Conservation (phyloP, 2,888 invertebrate genomes). For the Shargacucullia verbasci region DNA sequence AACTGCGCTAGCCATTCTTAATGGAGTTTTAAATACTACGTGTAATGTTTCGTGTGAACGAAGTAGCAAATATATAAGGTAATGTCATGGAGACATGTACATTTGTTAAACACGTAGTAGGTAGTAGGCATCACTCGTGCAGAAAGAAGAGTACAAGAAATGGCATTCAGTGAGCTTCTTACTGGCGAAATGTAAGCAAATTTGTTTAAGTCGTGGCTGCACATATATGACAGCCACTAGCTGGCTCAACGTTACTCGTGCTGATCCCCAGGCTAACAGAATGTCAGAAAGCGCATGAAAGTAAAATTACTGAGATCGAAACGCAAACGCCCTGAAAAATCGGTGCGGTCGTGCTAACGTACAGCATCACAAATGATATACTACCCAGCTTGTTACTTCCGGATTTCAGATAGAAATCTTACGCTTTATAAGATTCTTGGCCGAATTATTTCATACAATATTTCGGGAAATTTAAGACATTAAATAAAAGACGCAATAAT, state of each 20-base stretch:
- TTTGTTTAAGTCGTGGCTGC: too few species aligned
- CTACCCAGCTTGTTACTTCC: not conserved
- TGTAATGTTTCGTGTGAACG: slow-evolving; percentile 30
- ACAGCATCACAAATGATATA: slow-evolving; percentile 8
- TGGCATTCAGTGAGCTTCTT: not conserved
- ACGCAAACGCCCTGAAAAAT: slow-evolving; percentile 21
- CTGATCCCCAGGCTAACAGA: slow-evolving; percentile 1
- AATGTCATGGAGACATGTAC: slow-evolving; percentile 11
- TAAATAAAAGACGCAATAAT: slow-evolving; percentile 20
- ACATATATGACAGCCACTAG: too few species aligned
- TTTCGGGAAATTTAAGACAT: slow-evolving; percentile 5
- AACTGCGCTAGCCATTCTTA: slow-evolving; percentile 45
- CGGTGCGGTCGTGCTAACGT: slow-evolving; percentile 1
- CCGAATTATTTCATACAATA: not conserved
- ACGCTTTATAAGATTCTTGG: slow-evolving; percentile 4
- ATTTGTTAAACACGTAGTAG: slow-evolving; percentile 14
- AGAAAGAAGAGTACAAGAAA: slow-evolving; percentile 2
- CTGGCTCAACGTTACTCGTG: slow-evolving; percentile 13
- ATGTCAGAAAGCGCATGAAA: slow-evolving; percentile 15
- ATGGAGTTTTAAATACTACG: slow-evolving; percentile 51
- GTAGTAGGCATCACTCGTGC: slow-evolving; percentile 1
- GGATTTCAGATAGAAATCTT: not conserved
- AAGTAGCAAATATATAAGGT: slow-evolving; percentile 13
- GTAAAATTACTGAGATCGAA: slow-evolving; percentile 13
- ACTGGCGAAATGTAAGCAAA: slow-evolving; percentile 1